A percentile compares a stretch with the other conserved stretches of the same genome.
phyloP scores from a whole-genome alignment of 2,113 vertebrate species.

The Urocitellus parryii region DNA sequence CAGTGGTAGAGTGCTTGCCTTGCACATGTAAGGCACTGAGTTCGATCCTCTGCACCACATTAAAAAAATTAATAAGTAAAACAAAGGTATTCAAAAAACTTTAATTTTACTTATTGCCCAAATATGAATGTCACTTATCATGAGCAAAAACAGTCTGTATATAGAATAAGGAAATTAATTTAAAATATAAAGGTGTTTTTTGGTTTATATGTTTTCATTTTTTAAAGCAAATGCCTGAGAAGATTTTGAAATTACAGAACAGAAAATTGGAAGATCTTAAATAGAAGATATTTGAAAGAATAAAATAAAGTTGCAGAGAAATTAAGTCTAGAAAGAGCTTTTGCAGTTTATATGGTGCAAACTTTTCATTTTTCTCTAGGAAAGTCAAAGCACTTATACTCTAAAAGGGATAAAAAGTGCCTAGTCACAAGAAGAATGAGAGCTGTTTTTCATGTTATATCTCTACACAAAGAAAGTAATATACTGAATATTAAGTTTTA shows the following conservation, averaged over 20 bases:
- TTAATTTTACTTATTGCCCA: neutral
- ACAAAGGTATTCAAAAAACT: too few relatives aligned
- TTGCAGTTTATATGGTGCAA: neutral
- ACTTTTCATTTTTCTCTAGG: neutral
- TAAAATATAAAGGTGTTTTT: neutral
- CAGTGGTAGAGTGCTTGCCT: too few relatives aligned
- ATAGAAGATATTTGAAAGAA: constrained; percentile 4
- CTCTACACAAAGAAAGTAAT: neutral
- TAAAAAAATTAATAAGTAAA: too few relatives aligned
- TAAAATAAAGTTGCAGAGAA: neutral
- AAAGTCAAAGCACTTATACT: neutral
- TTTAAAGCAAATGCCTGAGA: neutral
- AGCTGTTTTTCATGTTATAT: neutral
- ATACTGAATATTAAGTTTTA: neutral
- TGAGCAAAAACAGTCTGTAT: neutral
- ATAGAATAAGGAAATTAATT: neutral
- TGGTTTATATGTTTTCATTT: neutral
- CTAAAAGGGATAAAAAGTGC: neutral
- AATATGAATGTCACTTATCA: neutral
- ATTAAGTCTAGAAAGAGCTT: neutral
- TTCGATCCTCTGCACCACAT: too few relatives aligned
- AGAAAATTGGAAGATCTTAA: neutral
- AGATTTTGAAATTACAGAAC: neutral
- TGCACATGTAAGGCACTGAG: too few relatives aligned
- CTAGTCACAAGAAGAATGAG: neutral